These are phyloP conservation scores for Listronotus oregonensis DNA, from an alignment of 1,140 invertebrate genomes.

Conservation along the genomic window DNA sequence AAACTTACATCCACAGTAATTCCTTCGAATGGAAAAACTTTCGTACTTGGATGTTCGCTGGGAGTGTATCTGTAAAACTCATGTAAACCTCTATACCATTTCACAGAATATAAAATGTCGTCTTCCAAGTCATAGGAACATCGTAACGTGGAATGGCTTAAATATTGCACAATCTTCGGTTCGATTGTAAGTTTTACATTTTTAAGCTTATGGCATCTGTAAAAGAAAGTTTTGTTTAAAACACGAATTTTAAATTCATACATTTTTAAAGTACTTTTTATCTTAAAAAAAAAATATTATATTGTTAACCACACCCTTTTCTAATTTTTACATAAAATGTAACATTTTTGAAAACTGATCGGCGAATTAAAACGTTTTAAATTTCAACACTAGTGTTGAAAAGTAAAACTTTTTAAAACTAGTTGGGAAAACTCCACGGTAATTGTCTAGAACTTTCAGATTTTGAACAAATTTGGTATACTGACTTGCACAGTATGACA, in stretches of 20 bases:
- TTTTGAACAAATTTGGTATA: too few species aligned
- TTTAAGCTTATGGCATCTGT: constrained; percentile 55
- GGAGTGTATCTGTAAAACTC: constrained; percentile 76
- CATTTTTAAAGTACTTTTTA: too few species aligned
- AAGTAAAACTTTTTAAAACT: too few species aligned
- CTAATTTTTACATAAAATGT: too few species aligned
- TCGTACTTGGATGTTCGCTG: constrained; percentile 65
- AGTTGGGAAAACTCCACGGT: too few species aligned
- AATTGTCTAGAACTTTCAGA: too few species aligned
- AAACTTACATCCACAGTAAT: constrained; percentile 76
- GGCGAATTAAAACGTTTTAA: too few species aligned
- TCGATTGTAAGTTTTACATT: constrained; percentile 60
- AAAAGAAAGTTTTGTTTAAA: constrained; percentile 26
- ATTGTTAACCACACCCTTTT: too few species aligned
- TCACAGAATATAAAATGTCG: constrained; percentile 73
- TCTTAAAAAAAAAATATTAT: too few species aligned
- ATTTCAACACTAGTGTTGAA: too few species aligned
- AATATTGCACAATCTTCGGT: constrained; percentile 65
- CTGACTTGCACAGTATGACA: too few species aligned
- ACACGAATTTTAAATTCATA: neutral
- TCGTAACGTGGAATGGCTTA: constrained; percentile 59
- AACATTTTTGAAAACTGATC: too few species aligned
- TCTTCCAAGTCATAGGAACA: constrained; percentile 75
- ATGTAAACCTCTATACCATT: constrained; percentile 76
- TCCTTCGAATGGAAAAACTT: constrained; percentile 70